These are phyloP conservation scores for Drosophila novamexicana DNA, from an alignment of 1,140 invertebrate species.

Conservation along the genomic window DNA sequence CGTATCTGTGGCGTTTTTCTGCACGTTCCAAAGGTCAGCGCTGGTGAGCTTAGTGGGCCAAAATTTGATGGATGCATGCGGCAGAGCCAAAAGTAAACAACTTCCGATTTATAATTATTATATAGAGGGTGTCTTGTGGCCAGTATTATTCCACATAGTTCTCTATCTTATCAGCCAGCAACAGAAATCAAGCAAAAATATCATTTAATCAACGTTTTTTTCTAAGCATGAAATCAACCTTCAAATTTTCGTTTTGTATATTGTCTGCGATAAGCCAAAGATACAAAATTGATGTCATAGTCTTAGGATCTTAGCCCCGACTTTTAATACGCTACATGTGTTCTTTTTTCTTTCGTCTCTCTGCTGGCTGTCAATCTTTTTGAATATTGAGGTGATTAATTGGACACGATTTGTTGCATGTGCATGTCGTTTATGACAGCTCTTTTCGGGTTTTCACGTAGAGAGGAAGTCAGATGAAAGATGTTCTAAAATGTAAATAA, in stretches of 20 bases:
- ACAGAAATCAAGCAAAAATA: background rate
- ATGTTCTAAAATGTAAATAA: slow-evolving; percentile 39
- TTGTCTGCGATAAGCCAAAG: slow-evolving; percentile 42
- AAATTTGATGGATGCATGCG: slow-evolving; percentile 54
- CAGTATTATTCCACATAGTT: slow-evolving; percentile 42
- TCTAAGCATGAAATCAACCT: slow-evolving; percentile 14
- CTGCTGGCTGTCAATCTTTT: slow-evolving; percentile 41
- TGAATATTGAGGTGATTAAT: slow-evolving; percentile 48
- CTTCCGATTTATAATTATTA: slow-evolving; percentile 58
- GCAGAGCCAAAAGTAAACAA: slow-evolving; percentile 55
- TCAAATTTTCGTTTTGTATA: slow-evolving; percentile 14
- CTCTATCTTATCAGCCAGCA: slow-evolving; percentile 46
- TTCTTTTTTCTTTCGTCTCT: background rate
- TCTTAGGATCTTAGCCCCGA: slow-evolving; percentile 19
- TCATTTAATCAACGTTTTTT: slow-evolving; percentile 7
- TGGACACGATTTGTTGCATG: slow-evolving; percentile 49
- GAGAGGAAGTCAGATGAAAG: slow-evolving; percentile 40
- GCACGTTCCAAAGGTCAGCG: slow-evolving; percentile 51
- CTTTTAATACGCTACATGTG: slow-evolving; percentile 28
- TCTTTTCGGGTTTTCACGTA: background rate
- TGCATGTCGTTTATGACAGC: slow-evolving; percentile 49
- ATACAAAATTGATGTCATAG: slow-evolving; percentile 59
- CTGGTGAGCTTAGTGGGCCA: slow-evolving; percentile 37
- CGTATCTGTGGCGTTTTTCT: slow-evolving; percentile 10
- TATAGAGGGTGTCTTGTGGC: slow-evolving; percentile 34